Percentiles rank a stretch among this genome's conserved stretches.
Evolutionary conservation across 2,888 invertebrate genomes (phyloP).

Genomic region (Nomada goodeniana): DNA sequence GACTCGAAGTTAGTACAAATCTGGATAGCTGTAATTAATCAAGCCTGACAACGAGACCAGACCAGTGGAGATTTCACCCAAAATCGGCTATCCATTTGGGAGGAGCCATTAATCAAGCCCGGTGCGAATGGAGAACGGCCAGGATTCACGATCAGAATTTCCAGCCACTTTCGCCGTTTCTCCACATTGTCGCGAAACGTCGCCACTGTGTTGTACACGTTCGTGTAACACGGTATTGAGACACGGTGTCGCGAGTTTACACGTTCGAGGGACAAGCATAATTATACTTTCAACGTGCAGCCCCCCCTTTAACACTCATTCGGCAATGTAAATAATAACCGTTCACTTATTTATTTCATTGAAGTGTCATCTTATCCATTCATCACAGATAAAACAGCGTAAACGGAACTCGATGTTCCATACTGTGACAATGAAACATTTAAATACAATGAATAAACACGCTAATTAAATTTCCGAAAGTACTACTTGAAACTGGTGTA

Average conservation of each 20-base stretch:
- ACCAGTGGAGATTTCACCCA: not conserved
- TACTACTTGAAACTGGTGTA: too few relatives aligned
- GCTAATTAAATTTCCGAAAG: too few relatives aligned
- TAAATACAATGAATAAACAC: too few relatives aligned
- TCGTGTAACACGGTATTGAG: not conserved
- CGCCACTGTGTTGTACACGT: conserved; percentile 10
- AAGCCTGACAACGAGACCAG: not conserved
- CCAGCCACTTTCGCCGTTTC: conserved; percentile 12
- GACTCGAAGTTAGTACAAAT: not conserved
- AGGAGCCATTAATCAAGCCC: conserved; percentile 34
- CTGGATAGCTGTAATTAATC: conserved; percentile 26
- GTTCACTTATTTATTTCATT: too few relatives aligned
- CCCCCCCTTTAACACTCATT: too few relatives aligned
- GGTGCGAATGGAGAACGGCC: conserved; percentile 5
- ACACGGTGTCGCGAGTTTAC: not conserved
- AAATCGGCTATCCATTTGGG: conserved; percentile 23
- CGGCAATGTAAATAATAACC: too few relatives aligned
- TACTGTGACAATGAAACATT: too few relatives aligned
- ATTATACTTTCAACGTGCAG: too few relatives aligned
- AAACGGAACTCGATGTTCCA: too few relatives aligned
- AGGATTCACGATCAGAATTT: conserved; percentile 9
- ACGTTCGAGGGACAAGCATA: too few relatives aligned
- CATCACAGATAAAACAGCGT: too few relatives aligned
- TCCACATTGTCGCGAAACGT: conserved; percentile 28
- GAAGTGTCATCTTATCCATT: too few relatives aligned